phyloP scores from a whole-genome alignment of 2,797 vertebrate species.

The Steatocranus sp. region DNA sequence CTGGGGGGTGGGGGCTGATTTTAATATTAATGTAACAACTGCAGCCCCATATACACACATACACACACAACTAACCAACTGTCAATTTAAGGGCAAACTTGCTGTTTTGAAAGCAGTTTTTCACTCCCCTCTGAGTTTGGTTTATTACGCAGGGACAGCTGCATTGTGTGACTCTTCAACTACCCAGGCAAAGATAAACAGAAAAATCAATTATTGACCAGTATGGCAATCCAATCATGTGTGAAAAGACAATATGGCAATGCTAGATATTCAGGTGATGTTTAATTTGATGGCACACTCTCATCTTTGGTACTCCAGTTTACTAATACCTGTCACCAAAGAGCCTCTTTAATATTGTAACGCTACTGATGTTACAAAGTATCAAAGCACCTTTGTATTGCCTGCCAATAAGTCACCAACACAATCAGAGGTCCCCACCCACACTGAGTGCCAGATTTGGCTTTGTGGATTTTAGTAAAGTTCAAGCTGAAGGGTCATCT shows the following conservation, averaged over 20 bases:
- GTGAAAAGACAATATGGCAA: slow-evolving; percentile 45
- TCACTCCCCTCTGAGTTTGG: slow-evolving; percentile 44
- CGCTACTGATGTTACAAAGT: neutral
- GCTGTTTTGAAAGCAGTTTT: slow-evolving; percentile 55
- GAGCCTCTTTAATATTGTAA: neutral
- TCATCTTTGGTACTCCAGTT: neutral
- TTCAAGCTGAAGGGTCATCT: neutral
- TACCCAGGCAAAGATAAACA: slow-evolving; percentile 49
- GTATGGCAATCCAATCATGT: slow-evolving; percentile 44
- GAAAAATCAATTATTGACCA: slow-evolving; percentile 71
- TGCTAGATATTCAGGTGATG: slow-evolving; percentile 25
- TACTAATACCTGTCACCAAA: neutral
- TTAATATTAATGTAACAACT: slow-evolving; percentile 75
- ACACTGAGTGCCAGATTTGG: neutral
- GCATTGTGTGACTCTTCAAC: slow-evolving; percentile 51
- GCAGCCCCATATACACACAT: slow-evolving; percentile 47
- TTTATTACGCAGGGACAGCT: slow-evolving; percentile 40
- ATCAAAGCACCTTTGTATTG: neutral
- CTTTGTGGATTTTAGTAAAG: neutral
- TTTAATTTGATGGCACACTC: slow-evolving; percentile 3
- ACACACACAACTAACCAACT: slow-evolving; percentile 45
- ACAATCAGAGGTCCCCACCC: neutral
- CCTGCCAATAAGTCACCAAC: neutral
- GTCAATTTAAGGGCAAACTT: slow-evolving; percentile 61
- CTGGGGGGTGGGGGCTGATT: slow-evolving; percentile 38